Evolutionary conservation across 2,113 vertebrate genomes (phyloP), one percentile per base, ranked within the genome.

Genomic region (Chaenogobius annularis): DNA sequence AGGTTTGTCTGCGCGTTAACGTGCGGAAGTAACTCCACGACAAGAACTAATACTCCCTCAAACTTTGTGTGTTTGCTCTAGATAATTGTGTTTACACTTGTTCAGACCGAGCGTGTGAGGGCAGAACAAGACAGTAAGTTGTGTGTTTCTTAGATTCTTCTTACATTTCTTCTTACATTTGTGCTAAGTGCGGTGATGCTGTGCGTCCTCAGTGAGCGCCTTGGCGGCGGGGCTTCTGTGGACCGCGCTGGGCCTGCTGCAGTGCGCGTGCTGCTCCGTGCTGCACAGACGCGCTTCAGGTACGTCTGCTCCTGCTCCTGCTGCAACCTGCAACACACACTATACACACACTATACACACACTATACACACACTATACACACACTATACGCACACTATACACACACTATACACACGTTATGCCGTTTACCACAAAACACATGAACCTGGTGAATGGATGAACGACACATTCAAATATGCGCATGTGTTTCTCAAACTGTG

Each of bases 231-330:
- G 40, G 11, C 59, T 12, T 1, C 40, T 79, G 31, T 90, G 82
- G 80, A 62, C 88, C 0, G 11, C 77, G 40, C 54, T 91, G 70
- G 26, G 52, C 15, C 70, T 92, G 23, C 72, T 91, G 19, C 87
- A 76, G 58, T 26, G 89, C 50, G 73, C 61, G 17, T 68, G 70
- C 69, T 81, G 86, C 19, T 76, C 73, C 5, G 77, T 79, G n/a
- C 50, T 63, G 31, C 26, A 55, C 73, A 87, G 82, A 65, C 74
- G 55, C 52, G 58, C 66, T 66, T 9, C 44, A 46, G 44, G 44
- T 46, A 46, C 44, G 44, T 46, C 31, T 48, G 13, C 64, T 1
- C 31, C 4, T 26, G 22, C 55, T 12, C 47, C 2, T 3, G 3
- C 47, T 15, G 5, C 26, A 31, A 4, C 26, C 26, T 31, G 26